Evolutionary conservation across 2,113 vertebrate species (phyloP), one percentile per base, ranked within the genome.

Genomic region (Pandion haliaetus): DNA sequence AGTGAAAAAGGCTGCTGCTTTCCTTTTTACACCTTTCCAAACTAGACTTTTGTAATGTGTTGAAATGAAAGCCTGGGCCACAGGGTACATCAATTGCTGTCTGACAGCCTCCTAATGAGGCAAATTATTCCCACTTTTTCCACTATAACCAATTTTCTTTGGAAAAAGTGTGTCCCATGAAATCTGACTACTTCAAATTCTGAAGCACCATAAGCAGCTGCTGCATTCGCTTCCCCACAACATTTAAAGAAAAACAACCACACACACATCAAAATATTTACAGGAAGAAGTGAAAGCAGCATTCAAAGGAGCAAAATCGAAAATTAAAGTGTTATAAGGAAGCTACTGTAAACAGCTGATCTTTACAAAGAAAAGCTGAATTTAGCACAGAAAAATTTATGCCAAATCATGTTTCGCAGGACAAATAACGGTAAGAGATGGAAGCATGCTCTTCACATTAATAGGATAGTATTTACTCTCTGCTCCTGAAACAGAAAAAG

Each of bases 201-300:
- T 96, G 97, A 97, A 98, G 98, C 97, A 98, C 95, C 97, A 95
- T 32, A 93, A 98, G 95, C 98, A 98, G 98, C 98, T 98, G 98
- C 97, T 97, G 96, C 97, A 92, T 95, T 97, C 8, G 87, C 96
- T 95, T 95, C 94, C 88, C 93, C 97, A 97, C 93, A 88, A 93
- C 94, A 97, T 93, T 90, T 93, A 82, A 96, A 90, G 91, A 59
- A 95, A 97, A 94, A 76, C 25, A 96, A 45, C 84, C 78, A 67
- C 69, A 95, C 47, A 25, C 66, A 96, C 95, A 98, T 98, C 97
- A 98, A 98, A 98, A 98, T 98, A 98, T 98, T 98, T 98, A 98
- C 97, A 97, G 97, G 95, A 97, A 98, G 97, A 73, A 94, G 94
- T 92, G 73, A 86, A 96, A 98, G 97, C 96, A 32, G 97, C 96